Conservation (phyloP, 2,888 invertebrate genomes). For the Tortricodes alternella region DNA sequence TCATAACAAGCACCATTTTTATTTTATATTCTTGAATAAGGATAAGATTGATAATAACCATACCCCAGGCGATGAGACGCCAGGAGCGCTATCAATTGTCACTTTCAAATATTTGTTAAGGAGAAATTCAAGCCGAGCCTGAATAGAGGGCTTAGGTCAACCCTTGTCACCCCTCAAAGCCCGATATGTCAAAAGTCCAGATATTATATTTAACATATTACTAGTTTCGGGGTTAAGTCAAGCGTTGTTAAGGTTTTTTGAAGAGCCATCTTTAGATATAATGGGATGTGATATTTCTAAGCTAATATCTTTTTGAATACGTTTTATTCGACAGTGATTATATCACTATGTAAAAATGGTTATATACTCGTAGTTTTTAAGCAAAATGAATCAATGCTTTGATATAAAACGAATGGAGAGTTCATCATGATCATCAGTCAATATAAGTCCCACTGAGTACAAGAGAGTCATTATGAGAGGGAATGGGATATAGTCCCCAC, state of each 20-base stretch:
- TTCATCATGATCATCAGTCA: too few species aligned
- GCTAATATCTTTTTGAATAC: background rate
- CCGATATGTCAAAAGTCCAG: slow-evolving; percentile 14
- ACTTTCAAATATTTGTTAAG: slow-evolving; percentile 5
- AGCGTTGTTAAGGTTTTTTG: slow-evolving; percentile 6
- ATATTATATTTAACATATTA: slow-evolving; percentile 28
- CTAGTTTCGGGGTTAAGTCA: slow-evolving; percentile 12
- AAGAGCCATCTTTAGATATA: background rate
- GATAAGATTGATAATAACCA: background rate
- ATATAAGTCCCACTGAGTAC: too few species aligned
- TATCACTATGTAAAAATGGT: too few species aligned
- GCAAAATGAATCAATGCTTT: too few species aligned
- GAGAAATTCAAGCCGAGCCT: slow-evolving; percentile 11
- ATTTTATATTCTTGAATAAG: too few species aligned
- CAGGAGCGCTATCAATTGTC: background rate
- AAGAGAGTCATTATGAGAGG: too few species aligned
- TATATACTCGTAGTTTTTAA: too few species aligned
- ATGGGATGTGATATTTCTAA: background rate
- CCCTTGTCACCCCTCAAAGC: slow-evolving; percentile 18
- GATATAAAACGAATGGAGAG: too few species aligned
- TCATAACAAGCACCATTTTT: too few species aligned
- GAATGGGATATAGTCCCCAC: too few species aligned
- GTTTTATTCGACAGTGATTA: too few species aligned
- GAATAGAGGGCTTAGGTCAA: slow-evolving; percentile 2
- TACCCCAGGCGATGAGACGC: too few species aligned